These are phyloP conservation scores for Discoglossus pictus DNA, from an alignment of 2,797 vertebrate genomes.

Conservation along the genomic window DNA sequence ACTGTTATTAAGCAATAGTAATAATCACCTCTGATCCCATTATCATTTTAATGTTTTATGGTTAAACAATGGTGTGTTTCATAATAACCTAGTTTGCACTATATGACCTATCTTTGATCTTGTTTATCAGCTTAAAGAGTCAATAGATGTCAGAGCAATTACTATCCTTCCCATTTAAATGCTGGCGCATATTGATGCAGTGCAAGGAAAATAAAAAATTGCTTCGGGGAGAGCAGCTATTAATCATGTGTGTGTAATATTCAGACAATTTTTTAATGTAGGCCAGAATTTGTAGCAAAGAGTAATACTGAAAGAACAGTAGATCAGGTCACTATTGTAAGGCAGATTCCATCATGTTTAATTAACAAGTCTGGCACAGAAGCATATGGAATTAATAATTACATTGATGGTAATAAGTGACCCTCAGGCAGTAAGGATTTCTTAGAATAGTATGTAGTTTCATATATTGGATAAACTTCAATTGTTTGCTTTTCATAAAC, in stretches of 20 bases:
- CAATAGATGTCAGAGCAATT: conserved; percentile 51
- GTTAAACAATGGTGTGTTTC: conserved; percentile 10
- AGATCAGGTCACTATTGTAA: background rate
- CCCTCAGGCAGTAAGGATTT: background rate
- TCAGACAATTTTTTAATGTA: conserved; percentile 3
- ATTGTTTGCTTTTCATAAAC: no score
- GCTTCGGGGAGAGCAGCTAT: conserved; percentile 39
- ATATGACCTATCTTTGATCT: conserved; percentile 48
- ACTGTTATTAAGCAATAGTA: no score
- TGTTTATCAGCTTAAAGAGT: conserved; percentile 33
- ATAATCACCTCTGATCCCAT: no score
- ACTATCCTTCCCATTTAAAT: conserved; percentile 44
- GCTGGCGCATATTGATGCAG: conserved; percentile 44
- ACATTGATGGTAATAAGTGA: background rate
- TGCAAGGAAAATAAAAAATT: conserved; percentile 35
- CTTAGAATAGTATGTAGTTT: no score
- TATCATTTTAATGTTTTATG: background rate
- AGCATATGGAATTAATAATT: conserved; percentile 13
- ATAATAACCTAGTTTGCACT: conserved; percentile 40
- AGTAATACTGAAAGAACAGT: background rate
- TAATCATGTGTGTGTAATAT: conserved; percentile 25
- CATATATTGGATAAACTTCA: no score
- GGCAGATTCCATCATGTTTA: conserved; percentile 8
- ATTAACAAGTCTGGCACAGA: conserved; percentile 9
- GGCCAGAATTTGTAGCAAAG: background rate